Evolutionary conservation across 2,113 vertebrate species (phyloP), one percentile per base, ranked within the genome.

Genomic region (Megalops atlanticus): DNA sequence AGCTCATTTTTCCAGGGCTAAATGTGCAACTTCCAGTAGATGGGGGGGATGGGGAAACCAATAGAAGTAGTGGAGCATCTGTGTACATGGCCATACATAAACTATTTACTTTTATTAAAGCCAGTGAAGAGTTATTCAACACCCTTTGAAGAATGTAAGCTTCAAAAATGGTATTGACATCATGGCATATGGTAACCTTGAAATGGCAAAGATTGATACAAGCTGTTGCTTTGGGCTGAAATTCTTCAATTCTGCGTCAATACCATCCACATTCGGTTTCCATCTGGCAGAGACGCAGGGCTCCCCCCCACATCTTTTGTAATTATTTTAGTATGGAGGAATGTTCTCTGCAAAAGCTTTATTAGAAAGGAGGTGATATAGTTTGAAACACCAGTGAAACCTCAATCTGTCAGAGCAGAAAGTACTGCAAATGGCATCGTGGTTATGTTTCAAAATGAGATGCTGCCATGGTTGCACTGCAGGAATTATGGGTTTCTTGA

Each of bases 261-360:
- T 64, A 31, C 58, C n/a, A 31, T 11, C n/a, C 58, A 64, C 58
- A 64, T 64, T 24, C 27, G 58, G 58, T 31, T 64, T 31, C 58
- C 58, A 27, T 64, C n/a, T 64, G 58, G 58, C 24, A 64, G 24
- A 1, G 11, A 64, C 11, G n/a, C n/a, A 31, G n/a, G 58, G 31
- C 31, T 64, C 2, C 11, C 58, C 58, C 58, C 58, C n/a, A 31
- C 31, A n/a, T 64, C 58, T 64, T 64, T 64, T 64, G 58, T 64
- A 64, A 64, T 64, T 64, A 64, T 31, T 64, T 64, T n/a, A 31
- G 58, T n/a, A 64, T 31, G 58, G 58, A 64, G n/a, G 58, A 64
- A 64, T 64, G 27, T 31, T 64, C 11, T 27, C 58, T 31, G n/a
- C n/a, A 64, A 64, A 31, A 2, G 31, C 5, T 27, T 31, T 64